Evolutionary conservation across 2,888 invertebrate genomes (phyloP), one percentile per base, ranked within the genome.

Genomic region (Plagodis dolabraria): DNA sequence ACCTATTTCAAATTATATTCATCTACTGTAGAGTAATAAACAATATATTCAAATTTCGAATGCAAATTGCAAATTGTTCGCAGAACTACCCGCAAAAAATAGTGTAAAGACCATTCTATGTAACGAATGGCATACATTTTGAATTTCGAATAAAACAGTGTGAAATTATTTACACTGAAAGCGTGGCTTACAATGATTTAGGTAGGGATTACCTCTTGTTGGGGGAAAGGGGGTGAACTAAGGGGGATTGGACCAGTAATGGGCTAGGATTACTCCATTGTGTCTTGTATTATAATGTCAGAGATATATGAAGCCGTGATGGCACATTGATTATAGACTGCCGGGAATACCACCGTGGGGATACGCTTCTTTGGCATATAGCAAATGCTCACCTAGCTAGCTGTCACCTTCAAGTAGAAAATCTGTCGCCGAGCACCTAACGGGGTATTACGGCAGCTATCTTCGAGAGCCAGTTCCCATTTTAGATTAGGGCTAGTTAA

Each of bases 121-220:
- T 5, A 58, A 60, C 40, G 55, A 11, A 52, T 40, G 0, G 45
- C 55, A 47, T 61, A 53, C 49, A 61, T 61, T 57, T 43, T 47
- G 38, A 45, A 45, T 47, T 55, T 40, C 43, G 8, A 49, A 59
- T 63, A 63, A 59, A 54, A 54, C 54, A 42, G 59, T 64, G 60
- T 66, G 64, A 64, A 5, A 68, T 68, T 52, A 64, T 67, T 63
- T 69, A 63, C 57, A 63, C 51, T 63, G 66, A 67, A 65, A 66
- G 64, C 64, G 9, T 40, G 57, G 68, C 63, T 66, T 60, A 63
- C 61, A 57, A 60, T 62, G 63, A 65, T 67, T 69, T 67, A 69
- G 63, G 50, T 53, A 12, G 22, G 66, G 68, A 63, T 64, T 66
- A 64, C 54, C 51, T 54, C 47, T 47, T 35, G 33, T 2, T 7